Evolutionary conservation across 2,888 invertebrate species (phyloP).

Genomic region (Drosophila demipolita): DNA sequence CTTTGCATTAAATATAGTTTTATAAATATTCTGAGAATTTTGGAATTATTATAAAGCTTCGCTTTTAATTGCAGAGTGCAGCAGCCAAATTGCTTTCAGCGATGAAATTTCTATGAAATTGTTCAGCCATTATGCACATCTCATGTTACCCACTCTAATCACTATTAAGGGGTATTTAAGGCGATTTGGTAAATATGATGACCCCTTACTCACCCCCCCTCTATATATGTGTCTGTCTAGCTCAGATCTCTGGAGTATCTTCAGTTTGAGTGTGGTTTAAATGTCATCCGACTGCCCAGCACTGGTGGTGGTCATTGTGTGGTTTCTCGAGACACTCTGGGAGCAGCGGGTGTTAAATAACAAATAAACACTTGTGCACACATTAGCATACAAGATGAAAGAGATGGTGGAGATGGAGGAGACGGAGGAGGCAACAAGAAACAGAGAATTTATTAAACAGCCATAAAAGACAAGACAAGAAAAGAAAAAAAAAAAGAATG

Average conservation of each 20-base stretch:
- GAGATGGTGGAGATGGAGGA: slow-evolving; percentile 1
- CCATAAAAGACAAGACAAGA: slow-evolving; percentile 42
- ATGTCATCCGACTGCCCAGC: slow-evolving; percentile 46
- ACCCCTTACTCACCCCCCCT: neutral
- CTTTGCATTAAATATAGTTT: no score
- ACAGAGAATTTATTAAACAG: slow-evolving; percentile 61
- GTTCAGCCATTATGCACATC: neutral
- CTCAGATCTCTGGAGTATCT: slow-evolving; percentile 5
- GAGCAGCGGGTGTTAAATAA: slow-evolving; percentile 76
- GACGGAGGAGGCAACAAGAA: slow-evolving; percentile 1
- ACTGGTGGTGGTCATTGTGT: slow-evolving; percentile 62
- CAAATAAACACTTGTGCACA: slow-evolving; percentile 80
- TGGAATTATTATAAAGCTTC: no score
- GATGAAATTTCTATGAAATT: neutral
- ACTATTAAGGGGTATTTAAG: neutral
- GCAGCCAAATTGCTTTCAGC: neutral
- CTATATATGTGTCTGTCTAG: neutral
- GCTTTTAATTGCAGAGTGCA: no score
- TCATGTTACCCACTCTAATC: neutral
- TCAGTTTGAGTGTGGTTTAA: slow-evolving; percentile 38
- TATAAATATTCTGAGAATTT: no score
- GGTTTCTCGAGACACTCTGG: slow-evolving; percentile 20
- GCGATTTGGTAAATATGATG: slow-evolving; percentile 38
- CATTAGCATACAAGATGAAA: slow-evolving; percentile 64
- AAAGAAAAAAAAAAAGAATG: slow-evolving; percentile 20